Base-by-base conservation (phyloP, 2,888 invertebrate species). In the Cheilosia vulpina region DNA sequence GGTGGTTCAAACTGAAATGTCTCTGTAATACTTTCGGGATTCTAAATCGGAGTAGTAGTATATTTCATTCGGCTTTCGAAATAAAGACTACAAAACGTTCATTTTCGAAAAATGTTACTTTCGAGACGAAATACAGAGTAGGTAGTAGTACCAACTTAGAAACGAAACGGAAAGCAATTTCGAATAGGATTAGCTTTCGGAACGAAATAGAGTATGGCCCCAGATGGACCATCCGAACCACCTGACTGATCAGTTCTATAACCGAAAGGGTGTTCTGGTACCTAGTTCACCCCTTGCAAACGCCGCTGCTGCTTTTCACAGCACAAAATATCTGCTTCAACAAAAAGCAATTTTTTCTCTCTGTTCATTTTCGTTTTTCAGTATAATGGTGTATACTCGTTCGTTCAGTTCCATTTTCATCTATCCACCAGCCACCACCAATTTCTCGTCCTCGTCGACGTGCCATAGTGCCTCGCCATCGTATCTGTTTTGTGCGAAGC, bases 391-490 rank as follows among this genome's bases (percentile, higher is more conserved):
- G 76, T 72, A 72, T 72, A 62, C 50, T 72, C 66, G 62, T 69
- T 75, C 65, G 73, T 45, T 85, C 55, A 52, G 81, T 77, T 77
- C 81, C 79, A 85, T 77, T 81, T 85, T 85, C 81, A 81, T 76
- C 81, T 63, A 85, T 63, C 76, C 81, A 81, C 31, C 31, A 31
- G 31, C 31, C 31, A 31, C 81, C 72, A 77, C 58, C 76, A 45
- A 76, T 85, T 85, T 77, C 80, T 77, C 71, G 85, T 80, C 68
- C 72, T 81, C 84, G 62, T 24, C 43, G 58, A 41, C 65, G 69
- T 81, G 65, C 53, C 43, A n/a, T n/a, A 31, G 69, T 81, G 65
- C 53, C 43, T 9, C 31, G 31, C 31, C 7, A 58, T 68, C 38
- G 69, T 63, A 69, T 76, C 43, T 78, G 45, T 34, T 52, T 11